phyloP scores from a whole-genome alignment of 2,888 invertebrate species.

The Trilocha varians region DNA sequence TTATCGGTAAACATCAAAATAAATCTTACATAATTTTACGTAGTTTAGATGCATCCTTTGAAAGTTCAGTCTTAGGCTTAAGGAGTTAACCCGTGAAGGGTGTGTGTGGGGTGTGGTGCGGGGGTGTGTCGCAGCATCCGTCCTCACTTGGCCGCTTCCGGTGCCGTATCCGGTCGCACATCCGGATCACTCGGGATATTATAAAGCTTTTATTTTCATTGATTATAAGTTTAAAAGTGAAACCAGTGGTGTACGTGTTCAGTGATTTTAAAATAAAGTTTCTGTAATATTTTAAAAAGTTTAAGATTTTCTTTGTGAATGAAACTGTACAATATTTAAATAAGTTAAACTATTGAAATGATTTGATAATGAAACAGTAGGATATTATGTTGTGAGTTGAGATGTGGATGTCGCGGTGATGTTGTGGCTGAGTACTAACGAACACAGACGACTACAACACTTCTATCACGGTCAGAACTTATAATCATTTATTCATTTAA shows the following conservation, averaged over 20 bases:
- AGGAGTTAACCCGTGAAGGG: conserved; percentile 4
- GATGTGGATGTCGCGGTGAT: conserved; percentile 21
- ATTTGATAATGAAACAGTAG: too few relatives aligned
- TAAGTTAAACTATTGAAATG: too few relatives aligned
- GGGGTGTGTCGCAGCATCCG: conserved; percentile 14
- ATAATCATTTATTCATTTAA: too few relatives aligned
- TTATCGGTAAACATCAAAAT: too few relatives aligned
- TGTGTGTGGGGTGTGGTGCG: conserved; percentile 12
- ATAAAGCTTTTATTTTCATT: too few relatives aligned
- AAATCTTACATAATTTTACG: not conserved
- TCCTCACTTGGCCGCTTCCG: conserved; percentile 52
- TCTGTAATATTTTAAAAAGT: too few relatives aligned
- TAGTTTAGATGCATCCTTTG: conserved; percentile 15
- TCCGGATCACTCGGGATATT: conserved; percentile 35
- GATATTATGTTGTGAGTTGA: conserved; percentile 9
- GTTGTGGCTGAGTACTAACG: conserved; percentile 55
- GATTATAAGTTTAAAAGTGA: too few relatives aligned
- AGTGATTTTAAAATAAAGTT: too few relatives aligned
- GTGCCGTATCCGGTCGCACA: conserved; percentile 54
- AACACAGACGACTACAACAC: conserved; percentile 54
- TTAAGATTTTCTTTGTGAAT: too few relatives aligned
- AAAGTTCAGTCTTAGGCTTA: too few relatives aligned
- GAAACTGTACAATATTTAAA: too few relatives aligned
- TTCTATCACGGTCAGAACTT: conserved; percentile 52
- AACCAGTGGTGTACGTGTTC: too few relatives aligned